These are phyloP conservation scores for Onchidella celtica DNA, from an alignment of 2,888 invertebrate species.

Conservation along the genomic window DNA sequence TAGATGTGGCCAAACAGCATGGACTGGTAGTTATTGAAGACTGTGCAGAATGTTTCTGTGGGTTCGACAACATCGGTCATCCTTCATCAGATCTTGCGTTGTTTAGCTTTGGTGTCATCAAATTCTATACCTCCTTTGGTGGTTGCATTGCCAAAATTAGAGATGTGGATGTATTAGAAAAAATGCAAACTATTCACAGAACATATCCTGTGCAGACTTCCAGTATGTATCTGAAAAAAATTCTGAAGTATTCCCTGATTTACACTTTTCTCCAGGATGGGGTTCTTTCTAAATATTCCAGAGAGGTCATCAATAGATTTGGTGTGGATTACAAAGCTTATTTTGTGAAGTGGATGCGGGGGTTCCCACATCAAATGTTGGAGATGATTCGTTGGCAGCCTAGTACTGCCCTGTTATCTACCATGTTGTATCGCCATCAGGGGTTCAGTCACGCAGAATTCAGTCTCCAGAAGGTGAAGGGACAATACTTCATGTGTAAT, in stretches of 20 bases:
- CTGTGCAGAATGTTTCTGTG: conserved; percentile 79
- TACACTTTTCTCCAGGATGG: conserved; percentile 69
- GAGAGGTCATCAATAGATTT: conserved; percentile 52
- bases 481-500: conserved; percentile 74
- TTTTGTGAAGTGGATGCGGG: conserved; percentile 73
- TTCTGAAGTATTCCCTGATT: conserved; percentile 74
- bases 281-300: conserved; percentile 20
- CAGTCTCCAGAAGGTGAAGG: conserved; percentile 67
- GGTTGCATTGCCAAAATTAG: conserved; percentile 78
- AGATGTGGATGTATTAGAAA: conserved; percentile 62
- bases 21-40: conserved; percentile 78
- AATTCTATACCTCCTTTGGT: conserved; percentile 78
- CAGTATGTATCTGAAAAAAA: conserved; percentile 73
- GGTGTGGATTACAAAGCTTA: conserved; percentile 68
- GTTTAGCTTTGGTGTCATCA: conserved; percentile 80
- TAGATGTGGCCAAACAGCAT: conserved; percentile 68
- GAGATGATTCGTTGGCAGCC: conserved; percentile 74
- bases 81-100: conserved; percentile 75
- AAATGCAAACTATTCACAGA: conserved; percentile 69
- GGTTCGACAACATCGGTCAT: conserved; percentile 76
- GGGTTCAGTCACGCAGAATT: conserved; percentile 65
- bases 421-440: conserved; percentile 69
- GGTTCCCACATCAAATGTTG: conserved; percentile 76
- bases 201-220: conserved; percentile 70
- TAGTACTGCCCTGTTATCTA: conserved; percentile 72